Percentiles rank a stretch among this genome's conserved stretches.
phyloP scores from a whole-genome alignment of 2,797 vertebrate genomes.

The Mionectes olivaceus region DNA sequence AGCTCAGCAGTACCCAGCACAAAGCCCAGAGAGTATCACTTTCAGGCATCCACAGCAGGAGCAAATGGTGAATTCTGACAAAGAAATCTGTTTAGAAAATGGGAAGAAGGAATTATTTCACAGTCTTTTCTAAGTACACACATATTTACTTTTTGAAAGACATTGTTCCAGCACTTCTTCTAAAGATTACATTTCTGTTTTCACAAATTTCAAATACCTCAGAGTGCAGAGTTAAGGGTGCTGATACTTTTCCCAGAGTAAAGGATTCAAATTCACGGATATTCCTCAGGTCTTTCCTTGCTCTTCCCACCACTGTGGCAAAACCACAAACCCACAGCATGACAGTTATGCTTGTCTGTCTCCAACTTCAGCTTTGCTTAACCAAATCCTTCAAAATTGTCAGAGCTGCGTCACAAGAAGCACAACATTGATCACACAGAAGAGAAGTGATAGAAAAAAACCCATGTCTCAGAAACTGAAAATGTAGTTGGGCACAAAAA shows the following conservation, averaged over 20 bases:
- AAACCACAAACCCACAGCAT: background rate
- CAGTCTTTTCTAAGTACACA: background rate
- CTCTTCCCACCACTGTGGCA: background rate
- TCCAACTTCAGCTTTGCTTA: background rate
- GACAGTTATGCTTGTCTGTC: background rate
- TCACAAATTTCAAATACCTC: background rate
- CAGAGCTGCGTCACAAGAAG: background rate
- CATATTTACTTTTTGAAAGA: background rate
- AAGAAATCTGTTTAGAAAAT: background rate
- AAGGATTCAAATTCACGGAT: background rate
- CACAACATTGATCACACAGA: background rate
- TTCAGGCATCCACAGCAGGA: background rate
- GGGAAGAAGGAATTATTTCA: background rate
- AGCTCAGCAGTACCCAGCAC: background rate
- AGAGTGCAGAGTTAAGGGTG: background rate
- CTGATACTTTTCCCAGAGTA: background rate
- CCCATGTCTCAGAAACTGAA: fast-evolving
- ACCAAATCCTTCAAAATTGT: background rate
- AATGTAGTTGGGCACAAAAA: background rate
- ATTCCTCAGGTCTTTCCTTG: background rate
- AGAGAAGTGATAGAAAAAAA: background rate
- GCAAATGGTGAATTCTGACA: background rate
- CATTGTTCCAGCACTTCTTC: background rate
- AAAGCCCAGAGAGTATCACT: background rate
- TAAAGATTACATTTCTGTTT: background rate